phyloP scores from a whole-genome alignment of 2,888 invertebrate species.

The Eupithecia exiguata region DNA sequence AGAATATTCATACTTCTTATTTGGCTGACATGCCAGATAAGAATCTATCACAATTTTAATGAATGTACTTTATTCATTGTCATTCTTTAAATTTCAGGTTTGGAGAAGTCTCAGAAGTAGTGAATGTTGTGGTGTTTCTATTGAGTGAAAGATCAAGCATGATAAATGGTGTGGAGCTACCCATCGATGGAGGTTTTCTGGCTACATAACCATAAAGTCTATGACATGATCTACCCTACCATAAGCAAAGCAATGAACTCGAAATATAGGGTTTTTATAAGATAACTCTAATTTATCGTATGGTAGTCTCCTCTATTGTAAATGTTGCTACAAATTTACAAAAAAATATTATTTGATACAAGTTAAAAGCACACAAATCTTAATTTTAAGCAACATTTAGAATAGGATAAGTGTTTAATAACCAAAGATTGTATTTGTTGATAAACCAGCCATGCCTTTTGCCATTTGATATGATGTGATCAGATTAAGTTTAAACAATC shows the following conservation, averaged over 20 bases:
- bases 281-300: constrained; percentile 10
- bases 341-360: background rate
- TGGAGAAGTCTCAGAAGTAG: constrained; percentile 92
- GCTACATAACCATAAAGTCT: constrained; percentile 69
- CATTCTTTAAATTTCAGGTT: constrained; percentile 71
- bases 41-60: background rate
- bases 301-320: background rate
- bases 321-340: background rate
- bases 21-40: background rate
- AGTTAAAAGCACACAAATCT: background rate
- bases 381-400: background rate
- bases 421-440: constrained; percentile 33
- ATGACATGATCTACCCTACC: constrained; percentile 1
- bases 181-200: constrained; percentile 92
- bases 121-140: constrained; percentile 90
- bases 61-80: background rate
- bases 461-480: constrained; percentile 29
- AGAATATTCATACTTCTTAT: background rate
- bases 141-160: constrained; percentile 90
- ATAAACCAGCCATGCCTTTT: constrained; percentile 25
- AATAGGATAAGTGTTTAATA: constrained; percentile 16
- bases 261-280: constrained; percentile 26
- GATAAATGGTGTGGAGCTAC: constrained; percentile 90
- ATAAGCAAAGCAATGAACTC: constrained; percentile 26
- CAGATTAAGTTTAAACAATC: constrained; percentile 1